These are phyloP conservation scores for Anarsia innoxiella DNA, from an alignment of 2,888 invertebrate genomes.

Conservation along the genomic window DNA sequence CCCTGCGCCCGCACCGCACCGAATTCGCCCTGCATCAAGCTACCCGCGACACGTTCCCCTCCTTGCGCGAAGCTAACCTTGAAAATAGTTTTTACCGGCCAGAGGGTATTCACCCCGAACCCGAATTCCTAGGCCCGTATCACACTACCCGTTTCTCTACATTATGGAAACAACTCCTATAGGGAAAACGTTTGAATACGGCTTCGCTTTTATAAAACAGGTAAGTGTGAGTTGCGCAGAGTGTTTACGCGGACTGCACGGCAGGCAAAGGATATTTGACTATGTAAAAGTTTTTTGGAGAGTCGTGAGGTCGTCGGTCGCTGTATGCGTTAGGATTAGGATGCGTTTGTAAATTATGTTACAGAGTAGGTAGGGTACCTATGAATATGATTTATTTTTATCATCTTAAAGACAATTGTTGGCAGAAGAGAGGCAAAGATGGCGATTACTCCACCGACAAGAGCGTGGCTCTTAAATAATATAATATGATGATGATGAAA, in stretches of 20 bases:
- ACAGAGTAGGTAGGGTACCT: no score
- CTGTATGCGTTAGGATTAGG: slow-evolving; percentile 32
- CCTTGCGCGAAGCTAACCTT: slow-evolving; percentile 65
- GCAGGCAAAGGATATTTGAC: slow-evolving; percentile 68
- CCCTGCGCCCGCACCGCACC: slow-evolving; percentile 40
- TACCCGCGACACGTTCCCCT: slow-evolving; percentile 65
- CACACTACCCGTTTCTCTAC: slow-evolving; percentile 52
- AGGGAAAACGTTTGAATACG: slow-evolving; percentile 30
- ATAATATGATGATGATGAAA: no score
- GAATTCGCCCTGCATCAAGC: slow-evolving; percentile 65
- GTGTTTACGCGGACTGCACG: slow-evolving; percentile 53
- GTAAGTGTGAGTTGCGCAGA: slow-evolving; percentile 42
- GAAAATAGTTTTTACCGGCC: slow-evolving; percentile 74
- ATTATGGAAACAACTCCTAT: slow-evolving; percentile 40
- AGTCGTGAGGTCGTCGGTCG: slow-evolving; percentile 50
- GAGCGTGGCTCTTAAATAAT: no score
- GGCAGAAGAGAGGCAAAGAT: no score
- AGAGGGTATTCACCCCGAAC: slow-evolving; percentile 75
- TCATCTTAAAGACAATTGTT: no score
- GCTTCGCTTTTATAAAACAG: slow-evolving; percentile 25
- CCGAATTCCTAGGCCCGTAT: slow-evolving; percentile 62
- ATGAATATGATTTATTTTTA: no score
- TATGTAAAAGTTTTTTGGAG: slow-evolving; percentile 57
- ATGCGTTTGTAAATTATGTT: slow-evolving; percentile 61
- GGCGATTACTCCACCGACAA: no score